These are phyloP conservation scores for Sardinella longiceps DNA, from an alignment of 2,797 vertebrate species.

Conservation along the genomic window DNA sequence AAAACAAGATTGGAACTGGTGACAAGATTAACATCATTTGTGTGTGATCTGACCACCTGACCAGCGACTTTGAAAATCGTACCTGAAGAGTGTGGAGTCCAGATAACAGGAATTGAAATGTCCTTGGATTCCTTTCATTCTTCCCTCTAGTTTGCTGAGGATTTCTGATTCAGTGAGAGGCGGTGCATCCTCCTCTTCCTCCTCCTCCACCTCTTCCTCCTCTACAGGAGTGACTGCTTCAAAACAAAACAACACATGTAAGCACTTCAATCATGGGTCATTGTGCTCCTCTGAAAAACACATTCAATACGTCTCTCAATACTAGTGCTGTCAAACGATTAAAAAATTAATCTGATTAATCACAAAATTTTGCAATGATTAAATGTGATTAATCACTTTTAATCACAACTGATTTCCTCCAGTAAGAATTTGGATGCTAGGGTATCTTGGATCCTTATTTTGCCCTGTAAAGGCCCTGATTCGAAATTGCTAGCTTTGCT, in stretches of 20 bases:
- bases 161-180: constrained; percentile 73
- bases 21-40: not conserved
- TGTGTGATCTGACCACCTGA: not conserved
- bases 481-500: too few relatives aligned
- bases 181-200: constrained; percentile 57
- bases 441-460: too few relatives aligned
- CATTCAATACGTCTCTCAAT: not conserved
- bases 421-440: too few relatives aligned
- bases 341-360: too few relatives aligned
- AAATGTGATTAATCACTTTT: too few relatives aligned
- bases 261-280: not conserved
- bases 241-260: not conserved
- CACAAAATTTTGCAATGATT: too few relatives aligned
- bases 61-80: constrained; percentile 35
- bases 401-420: too few relatives aligned
- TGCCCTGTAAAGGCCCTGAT: too few relatives aligned
- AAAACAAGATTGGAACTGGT: too few relatives aligned
- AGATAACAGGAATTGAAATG: constrained; percentile 85
- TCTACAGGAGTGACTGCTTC: constrained; percentile 61
- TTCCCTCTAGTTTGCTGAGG: constrained; percentile 71
- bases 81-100: constrained; percentile 84
- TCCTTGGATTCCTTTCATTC: constrained; percentile 83
- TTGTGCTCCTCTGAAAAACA: not conserved
- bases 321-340: not conserved
- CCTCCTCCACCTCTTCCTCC: constrained; percentile 58